phyloP scores from a whole-genome alignment of 1,140 invertebrate species.

The Drosophila subobscura region DNA sequence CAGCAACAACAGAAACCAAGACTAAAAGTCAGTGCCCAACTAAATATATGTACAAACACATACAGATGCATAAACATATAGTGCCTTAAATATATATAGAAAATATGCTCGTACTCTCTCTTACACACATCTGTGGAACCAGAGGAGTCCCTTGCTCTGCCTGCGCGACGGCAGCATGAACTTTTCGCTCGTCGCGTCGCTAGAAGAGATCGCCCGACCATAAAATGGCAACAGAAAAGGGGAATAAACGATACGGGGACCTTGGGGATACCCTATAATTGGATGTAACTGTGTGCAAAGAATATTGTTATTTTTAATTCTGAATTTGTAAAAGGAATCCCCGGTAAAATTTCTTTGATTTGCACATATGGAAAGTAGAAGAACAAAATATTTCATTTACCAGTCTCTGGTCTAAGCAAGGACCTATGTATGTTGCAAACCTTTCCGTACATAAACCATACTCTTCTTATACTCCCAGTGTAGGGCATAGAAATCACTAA shows the following conservation, averaged over 20 bases:
- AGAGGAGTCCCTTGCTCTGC: conserved; percentile 35
- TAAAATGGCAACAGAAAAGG: conserved; percentile 64
- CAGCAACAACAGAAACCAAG: conserved; percentile 41
- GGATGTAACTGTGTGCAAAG: too few species aligned
- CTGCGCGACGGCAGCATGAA: conserved; percentile 43
- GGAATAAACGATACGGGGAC: conserved; percentile 11
- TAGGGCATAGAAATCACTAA: conserved; percentile 31
- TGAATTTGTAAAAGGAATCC: too few species aligned
- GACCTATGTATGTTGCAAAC: too few species aligned
- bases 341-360: too few species aligned
- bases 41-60: conserved; percentile 37
- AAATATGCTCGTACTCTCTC: too few species aligned
- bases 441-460: too few species aligned
- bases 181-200: conserved; percentile 69
- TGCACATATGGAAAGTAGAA: too few species aligned
- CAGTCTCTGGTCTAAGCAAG: too few species aligned
- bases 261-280: too few species aligned
- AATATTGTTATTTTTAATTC: too few species aligned
- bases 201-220: conserved; percentile 62
- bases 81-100: not conserved
- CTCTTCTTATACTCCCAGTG: too few species aligned
- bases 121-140: conserved; percentile 20
- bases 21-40: conserved; percentile 74
- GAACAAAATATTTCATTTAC: too few species aligned
- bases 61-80: conserved; percentile 2